Evolutionary conservation across 2,888 invertebrate genomes (phyloP).

Genomic region (Conistra vaccinii): DNA sequence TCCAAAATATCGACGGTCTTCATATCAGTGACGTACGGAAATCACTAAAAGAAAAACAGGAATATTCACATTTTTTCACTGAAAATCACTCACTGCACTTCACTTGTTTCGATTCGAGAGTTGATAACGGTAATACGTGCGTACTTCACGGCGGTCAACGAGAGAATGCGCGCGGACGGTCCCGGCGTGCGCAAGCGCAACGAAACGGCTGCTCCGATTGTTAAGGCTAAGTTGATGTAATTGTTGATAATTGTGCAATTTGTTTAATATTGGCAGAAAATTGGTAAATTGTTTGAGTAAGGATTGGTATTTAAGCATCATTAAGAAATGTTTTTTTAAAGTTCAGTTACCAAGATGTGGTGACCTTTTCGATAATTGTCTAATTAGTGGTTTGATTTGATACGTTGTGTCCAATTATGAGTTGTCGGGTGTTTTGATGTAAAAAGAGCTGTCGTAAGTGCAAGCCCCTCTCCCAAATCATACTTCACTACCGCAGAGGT

Average conservation of each 20-base stretch:
- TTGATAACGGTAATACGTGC: conserved; percentile 48
- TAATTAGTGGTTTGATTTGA: conserved; percentile 29
- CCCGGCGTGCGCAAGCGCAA: conserved; percentile 64
- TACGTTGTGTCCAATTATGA: conserved; percentile 31
- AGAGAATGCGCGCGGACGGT: conserved; percentile 63
- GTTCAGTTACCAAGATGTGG: conserved; percentile 7
- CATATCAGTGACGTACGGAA: conserved; percentile 64
- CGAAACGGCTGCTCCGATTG: conserved; percentile 65
- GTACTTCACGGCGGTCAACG: conserved; percentile 58
- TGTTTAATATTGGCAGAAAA: conserved; percentile 40
- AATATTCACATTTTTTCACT: conserved; percentile 68
- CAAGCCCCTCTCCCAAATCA: no score
- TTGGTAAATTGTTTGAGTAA: conserved; percentile 41
- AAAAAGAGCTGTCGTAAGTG: conserved; percentile 8
- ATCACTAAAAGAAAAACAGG: conserved; percentile 63
- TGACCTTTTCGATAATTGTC: conserved; percentile 34
- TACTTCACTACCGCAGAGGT: neutral
- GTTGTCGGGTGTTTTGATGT: conserved; percentile 2
- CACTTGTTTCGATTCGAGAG: conserved; percentile 61
- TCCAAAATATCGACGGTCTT: conserved; percentile 76
- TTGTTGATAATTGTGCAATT: conserved; percentile 58
- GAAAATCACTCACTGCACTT: conserved; percentile 64
- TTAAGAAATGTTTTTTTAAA: conserved; percentile 43
- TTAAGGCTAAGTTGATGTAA: conserved; percentile 74
- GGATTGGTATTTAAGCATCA: conserved; percentile 27